phyloP scores from a whole-genome alignment of 2,888 invertebrate genomes.

The Acleris cristana region DNA sequence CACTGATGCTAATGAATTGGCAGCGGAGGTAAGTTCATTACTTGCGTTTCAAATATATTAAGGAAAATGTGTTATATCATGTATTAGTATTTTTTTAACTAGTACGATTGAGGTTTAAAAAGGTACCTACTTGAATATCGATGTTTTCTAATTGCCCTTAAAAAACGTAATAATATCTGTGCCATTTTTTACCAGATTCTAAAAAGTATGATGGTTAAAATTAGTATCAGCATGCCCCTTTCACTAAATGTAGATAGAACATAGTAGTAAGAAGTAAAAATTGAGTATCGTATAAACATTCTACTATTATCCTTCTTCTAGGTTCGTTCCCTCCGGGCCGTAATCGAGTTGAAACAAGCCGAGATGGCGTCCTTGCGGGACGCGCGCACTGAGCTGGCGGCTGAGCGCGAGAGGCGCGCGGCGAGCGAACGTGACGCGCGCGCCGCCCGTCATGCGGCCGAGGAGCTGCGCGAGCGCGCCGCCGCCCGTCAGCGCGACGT shows the following conservation, averaged over 20 bases:
- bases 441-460: slow-evolving; percentile 91
- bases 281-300: no score
- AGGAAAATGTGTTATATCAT: background rate
- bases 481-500: slow-evolving; percentile 89
- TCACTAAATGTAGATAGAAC: no score
- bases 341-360: slow-evolving; percentile 93
- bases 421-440: slow-evolving; percentile 89
- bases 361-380: slow-evolving; percentile 92
- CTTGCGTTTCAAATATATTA: background rate
- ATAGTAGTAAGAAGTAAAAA: no score
- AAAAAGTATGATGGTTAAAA: no score
- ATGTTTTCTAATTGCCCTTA: no score
- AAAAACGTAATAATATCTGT: no score
- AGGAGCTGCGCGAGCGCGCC: slow-evolving; percentile 93
- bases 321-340: slow-evolving; percentile 90
- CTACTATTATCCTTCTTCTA: slow-evolving; percentile 38
- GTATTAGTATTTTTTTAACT: no score
- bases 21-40: slow-evolving; percentile 67
- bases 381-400: slow-evolving; percentile 87
- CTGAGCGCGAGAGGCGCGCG: slow-evolving; percentile 90
- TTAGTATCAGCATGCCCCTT: no score
- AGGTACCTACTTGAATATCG: no score
- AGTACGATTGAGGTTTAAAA: no score
- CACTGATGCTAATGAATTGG: slow-evolving; percentile 75
- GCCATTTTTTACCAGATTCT: no score